A percentile compares a stretch with the other conserved stretches of the same genome.
phyloP scores from a whole-genome alignment of 2,888 invertebrate species.

The Lacanobia wlatinum region DNA sequence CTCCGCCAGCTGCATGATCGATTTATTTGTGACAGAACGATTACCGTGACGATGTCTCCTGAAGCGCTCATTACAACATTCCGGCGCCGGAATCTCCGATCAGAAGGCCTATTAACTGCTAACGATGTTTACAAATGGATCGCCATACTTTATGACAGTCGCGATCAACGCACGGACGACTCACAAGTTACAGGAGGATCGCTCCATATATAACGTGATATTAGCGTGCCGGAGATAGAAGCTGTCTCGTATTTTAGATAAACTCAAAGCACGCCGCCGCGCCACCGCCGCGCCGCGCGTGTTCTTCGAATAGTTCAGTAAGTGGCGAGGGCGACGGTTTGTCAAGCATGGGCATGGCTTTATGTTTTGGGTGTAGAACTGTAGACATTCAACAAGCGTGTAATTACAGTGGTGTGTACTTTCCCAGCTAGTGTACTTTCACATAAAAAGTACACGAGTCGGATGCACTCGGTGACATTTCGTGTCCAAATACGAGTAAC shows the following conservation, averaged over 20 bases:
- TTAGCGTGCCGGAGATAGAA: conserved; percentile 29
- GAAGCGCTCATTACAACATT: conserved; percentile 42
- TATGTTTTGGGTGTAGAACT: conserved; percentile 11
- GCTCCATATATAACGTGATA: conserved; percentile 29
- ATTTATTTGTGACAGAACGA: conserved; percentile 23
- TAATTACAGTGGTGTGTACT: conserved; percentile 39
- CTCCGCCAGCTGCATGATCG: conserved; percentile 16
- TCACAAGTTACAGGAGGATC: conserved; percentile 20
- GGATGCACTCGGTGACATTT: conserved; percentile 33
- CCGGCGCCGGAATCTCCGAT: conserved; percentile 39
- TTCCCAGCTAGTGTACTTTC: conserved; percentile 54
- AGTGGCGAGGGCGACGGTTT: neutral
- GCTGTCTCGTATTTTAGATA: conserved; percentile 42
- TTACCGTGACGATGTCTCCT: conserved; percentile 21
- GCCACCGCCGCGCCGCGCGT: neutral
- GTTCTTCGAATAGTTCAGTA: conserved; percentile 9
- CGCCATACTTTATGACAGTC: conserved; percentile 40
- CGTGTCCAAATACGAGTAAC: conserved; percentile 23
- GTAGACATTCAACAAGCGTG: conserved; percentile 34
- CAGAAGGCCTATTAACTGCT: conserved; percentile 51
- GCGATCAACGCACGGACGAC: conserved; percentile 8
- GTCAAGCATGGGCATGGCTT: conserved; percentile 11
- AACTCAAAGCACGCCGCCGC: conserved; percentile 27
- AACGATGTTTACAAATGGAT: conserved; percentile 60
- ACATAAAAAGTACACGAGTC: conserved; percentile 28